Conservation (phyloP, 2,113 vertebrate genomes). For the Sorex fumeus region DNA sequence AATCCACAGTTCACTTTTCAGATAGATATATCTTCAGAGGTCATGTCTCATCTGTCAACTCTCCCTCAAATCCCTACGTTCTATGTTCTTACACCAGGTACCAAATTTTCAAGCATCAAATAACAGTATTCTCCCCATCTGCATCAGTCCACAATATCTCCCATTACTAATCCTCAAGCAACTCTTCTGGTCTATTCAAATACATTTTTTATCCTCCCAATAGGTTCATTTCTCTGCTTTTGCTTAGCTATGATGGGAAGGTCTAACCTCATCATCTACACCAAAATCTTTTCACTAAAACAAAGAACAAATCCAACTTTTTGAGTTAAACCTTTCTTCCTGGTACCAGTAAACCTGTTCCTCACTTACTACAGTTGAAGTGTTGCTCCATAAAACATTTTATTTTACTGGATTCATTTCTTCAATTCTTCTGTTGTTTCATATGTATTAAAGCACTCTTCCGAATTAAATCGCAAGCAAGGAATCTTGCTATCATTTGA, state of each 20-base stretch:
- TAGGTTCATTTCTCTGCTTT: not conserved
- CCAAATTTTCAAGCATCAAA: constrained; percentile 18
- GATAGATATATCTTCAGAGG: not conserved
- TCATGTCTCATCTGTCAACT: constrained; percentile 16
- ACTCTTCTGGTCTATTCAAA: not conserved
- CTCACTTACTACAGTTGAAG: not conserved
- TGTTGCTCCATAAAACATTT: not conserved
- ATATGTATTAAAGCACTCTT: not conserved
- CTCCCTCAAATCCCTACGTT: not conserved
- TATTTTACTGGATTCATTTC: not conserved
- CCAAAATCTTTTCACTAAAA: not conserved
- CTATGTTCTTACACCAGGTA: not conserved
- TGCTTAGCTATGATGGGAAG: not conserved
- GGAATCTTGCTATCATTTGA: not conserved
- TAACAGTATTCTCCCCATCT: not conserved
- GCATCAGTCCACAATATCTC: not conserved
- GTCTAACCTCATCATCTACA: not conserved
- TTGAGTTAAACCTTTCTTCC: not conserved
- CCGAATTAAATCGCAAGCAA: not conserved
- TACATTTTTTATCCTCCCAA: not conserved
- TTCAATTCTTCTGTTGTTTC: not conserved
- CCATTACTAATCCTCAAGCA: not conserved
- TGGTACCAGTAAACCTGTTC: not conserved
- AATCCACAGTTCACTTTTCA: not conserved
- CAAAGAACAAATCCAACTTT: not conserved